Evolutionary conservation across 2,113 vertebrate species (phyloP).

Genomic region (Tachuris rubrigastra): DNA sequence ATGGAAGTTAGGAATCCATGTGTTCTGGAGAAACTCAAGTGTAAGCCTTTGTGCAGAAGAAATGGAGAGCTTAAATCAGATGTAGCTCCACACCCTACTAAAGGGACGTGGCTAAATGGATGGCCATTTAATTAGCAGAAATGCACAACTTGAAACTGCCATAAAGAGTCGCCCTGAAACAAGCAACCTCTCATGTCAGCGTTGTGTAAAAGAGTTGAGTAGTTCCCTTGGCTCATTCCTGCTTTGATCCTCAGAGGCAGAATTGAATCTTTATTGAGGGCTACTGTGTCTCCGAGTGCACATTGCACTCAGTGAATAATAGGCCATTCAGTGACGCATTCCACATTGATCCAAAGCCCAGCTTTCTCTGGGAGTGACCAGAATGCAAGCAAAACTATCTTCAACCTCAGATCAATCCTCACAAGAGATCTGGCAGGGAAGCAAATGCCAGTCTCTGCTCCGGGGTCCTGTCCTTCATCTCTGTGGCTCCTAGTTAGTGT

Average conservation of each 20-base stretch:
- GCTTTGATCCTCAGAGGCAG: conserved; percentile 51
- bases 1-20: not conserved
- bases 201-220: not conserved
- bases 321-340: conserved; percentile 42
- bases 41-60: not conserved
- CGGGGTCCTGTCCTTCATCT: not conserved
- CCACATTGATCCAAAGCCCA: conserved; percentile 56
- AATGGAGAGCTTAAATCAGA: not conserved
- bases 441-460: conserved; percentile 10
- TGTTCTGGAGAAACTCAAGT: not conserved
- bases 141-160: not conserved
- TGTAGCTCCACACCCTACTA: not conserved
- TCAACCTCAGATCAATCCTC: conserved; percentile 39
- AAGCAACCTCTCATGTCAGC: conserved; percentile 13
- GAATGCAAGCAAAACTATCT: conserved; percentile 57
- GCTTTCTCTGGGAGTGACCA: conserved; percentile 44
- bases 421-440: conserved; percentile 10
- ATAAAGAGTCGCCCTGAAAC: not conserved
- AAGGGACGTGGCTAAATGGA: not conserved
- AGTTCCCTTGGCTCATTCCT: not conserved
- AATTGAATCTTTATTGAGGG: conserved; percentile 47
- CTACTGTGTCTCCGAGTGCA: not conserved
- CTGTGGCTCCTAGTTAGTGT: not conserved
- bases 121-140: conserved; percentile 6
- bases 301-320: conserved; percentile 40